Evolutionary conservation across 2,113 vertebrate species (phyloP).

Genomic region (Pseudonaja textilis): DNA sequence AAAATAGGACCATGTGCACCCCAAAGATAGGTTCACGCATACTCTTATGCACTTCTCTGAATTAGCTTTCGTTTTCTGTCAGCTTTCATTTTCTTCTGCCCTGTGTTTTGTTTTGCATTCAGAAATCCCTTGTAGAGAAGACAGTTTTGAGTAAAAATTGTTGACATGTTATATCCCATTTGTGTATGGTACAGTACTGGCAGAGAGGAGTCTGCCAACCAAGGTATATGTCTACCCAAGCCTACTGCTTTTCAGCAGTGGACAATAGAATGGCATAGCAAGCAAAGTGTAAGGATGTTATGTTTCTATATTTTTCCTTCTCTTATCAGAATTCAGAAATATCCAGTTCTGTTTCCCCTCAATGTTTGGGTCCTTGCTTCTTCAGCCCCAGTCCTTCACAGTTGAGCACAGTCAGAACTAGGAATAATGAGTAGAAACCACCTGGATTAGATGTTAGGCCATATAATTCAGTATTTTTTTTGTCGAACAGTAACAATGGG

Average conservation of each 20-base stretch:
- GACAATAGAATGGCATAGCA: not conserved
- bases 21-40: not conserved
- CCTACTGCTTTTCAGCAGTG: not conserved
- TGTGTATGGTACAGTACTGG: not conserved
- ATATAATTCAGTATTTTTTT: not conserved
- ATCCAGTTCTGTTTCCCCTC: not conserved
- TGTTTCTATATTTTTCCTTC: not conserved
- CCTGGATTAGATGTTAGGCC: not conserved
- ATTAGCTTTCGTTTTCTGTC: not conserved
- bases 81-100: not conserved
- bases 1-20: not conserved
- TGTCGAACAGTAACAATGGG: not conserved
- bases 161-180: not conserved
- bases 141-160: not conserved
- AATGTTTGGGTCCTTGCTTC: not conserved
- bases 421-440: not conserved
- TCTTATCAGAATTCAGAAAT: not conserved
- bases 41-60: not conserved
- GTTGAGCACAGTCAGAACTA: not conserved
- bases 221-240: not conserved
- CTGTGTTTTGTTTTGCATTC: not conserved
- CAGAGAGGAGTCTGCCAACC: not conserved
- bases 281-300: not conserved
- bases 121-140: not conserved
- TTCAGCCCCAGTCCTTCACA: not conserved